Percentiles rank a stretch among this genome's conserved stretches.
phyloP scores from a whole-genome alignment of 2,113 vertebrate genomes.

The Acrocephalus arundinaceus region DNA sequence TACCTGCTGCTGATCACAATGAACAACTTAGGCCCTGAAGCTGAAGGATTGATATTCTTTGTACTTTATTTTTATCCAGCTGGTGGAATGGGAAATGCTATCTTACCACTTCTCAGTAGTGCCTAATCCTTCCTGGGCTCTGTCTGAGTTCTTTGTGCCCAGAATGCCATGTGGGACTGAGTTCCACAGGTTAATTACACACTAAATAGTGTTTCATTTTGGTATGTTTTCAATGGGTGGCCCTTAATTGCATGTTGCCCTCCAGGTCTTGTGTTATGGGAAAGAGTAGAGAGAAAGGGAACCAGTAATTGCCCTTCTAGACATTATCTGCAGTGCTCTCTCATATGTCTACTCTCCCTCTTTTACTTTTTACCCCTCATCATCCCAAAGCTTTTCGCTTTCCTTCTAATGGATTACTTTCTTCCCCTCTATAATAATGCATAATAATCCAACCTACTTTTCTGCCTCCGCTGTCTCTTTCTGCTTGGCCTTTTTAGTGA shows the following conservation, averaged over 20 bases:
- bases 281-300: constrained; percentile 21
- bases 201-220: constrained; percentile 38
- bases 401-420: constrained; percentile 32
- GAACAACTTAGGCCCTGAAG: constrained; percentile 48
- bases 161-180: constrained; percentile 40
- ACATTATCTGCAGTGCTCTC: neutral
- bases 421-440: neutral
- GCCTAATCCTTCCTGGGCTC: constrained; percentile 20
- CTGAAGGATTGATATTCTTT: constrained; percentile 42
- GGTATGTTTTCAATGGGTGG: constrained; percentile 36
- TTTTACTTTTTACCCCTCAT: constrained; percentile 26
- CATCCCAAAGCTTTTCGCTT: constrained; percentile 35
- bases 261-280: constrained; percentile 22
- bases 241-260: constrained; percentile 48
- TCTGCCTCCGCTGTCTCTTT: neutral
- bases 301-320: constrained; percentile 48
- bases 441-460: constrained; percentile 24
- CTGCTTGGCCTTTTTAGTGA: constrained; percentile 17
- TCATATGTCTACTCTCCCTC: neutral
- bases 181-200: constrained; percentile 55
- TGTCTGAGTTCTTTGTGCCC: constrained; percentile 33
- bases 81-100: neutral
- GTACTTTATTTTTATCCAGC: constrained; percentile 54
- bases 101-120: constrained; percentile 11
- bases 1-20: constrained; percentile 60